Percentiles rank a stretch among this genome's conserved stretches.
phyloP scores from a whole-genome alignment of 2,888 invertebrate species.

The Ganaspis brasiliensis region DNA sequence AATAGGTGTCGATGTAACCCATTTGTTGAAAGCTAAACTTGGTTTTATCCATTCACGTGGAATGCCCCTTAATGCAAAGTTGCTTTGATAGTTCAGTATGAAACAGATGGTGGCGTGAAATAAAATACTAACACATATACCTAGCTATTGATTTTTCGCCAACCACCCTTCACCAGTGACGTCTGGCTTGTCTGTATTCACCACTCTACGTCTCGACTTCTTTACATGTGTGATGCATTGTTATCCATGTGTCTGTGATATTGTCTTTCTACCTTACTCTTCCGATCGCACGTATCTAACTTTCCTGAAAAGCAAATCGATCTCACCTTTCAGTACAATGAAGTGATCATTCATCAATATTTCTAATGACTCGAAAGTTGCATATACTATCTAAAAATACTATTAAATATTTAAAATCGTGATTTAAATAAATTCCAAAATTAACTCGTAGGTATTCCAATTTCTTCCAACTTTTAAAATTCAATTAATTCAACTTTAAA shows the following conservation, averaged over 20 bases:
- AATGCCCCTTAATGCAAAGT: slow-evolving; percentile 50
- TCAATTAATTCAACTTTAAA: no score
- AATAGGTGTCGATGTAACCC: neutral
- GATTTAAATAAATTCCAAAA: no score
- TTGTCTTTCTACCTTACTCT: slow-evolving; percentile 19
- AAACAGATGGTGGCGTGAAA: slow-evolving; percentile 65
- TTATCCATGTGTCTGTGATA: slow-evolving; percentile 41
- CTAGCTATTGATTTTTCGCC: slow-evolving; percentile 72
- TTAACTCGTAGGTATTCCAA: no score
- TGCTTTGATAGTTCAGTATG: slow-evolving; percentile 16
- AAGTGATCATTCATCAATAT: neutral
- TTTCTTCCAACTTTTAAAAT: no score
- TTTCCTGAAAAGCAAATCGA: slow-evolving; percentile 35
- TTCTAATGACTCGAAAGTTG: no score
- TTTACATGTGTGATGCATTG: slow-evolving; percentile 54
- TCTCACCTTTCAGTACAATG: neutral
- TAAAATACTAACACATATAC: slow-evolving; percentile 73
- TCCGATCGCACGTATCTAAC: slow-evolving; percentile 6
- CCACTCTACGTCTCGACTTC: slow-evolving; percentile 57
- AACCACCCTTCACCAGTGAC: slow-evolving; percentile 61
- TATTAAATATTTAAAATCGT: no score
- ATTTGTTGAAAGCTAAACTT: slow-evolving; percentile 19
- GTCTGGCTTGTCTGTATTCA: slow-evolving; percentile 60
- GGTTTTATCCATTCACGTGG: slow-evolving; percentile 47
- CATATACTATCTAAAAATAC: no score